phyloP scores from a whole-genome alignment of 1,140 invertebrate species.

The Homalodisca vitripennis region DNA sequence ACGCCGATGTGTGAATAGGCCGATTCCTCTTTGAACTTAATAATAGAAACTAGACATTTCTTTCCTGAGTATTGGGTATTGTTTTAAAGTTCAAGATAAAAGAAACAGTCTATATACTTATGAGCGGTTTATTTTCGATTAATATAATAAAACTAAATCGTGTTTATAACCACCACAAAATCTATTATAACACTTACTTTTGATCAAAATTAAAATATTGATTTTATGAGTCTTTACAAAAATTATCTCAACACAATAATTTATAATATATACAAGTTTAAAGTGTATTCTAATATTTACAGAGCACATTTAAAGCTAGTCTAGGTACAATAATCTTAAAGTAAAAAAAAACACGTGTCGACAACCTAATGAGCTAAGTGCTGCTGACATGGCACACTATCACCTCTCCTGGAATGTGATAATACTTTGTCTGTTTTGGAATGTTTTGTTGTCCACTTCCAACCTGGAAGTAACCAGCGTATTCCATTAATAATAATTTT shows the following conservation, averaged over 20 bases:
- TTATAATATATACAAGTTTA: constrained; percentile 25
- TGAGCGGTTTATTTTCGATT: constrained; percentile 27
- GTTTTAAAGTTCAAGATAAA: neutral
- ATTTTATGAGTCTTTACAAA: constrained; percentile 28
- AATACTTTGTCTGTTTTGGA: no score
- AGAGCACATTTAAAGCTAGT: constrained; percentile 28
- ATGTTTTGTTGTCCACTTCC: no score
- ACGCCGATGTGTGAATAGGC: no score
- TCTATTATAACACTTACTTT: neutral
- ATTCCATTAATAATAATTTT: no score
- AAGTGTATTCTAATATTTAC: constrained; percentile 15
- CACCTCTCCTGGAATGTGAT: constrained; percentile 8
- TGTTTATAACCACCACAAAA: constrained; percentile 16
- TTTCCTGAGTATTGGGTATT: no score
- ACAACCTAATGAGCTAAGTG: neutral
- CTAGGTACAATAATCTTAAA: constrained; percentile 2
- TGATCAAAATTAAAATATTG: constrained; percentile 27
- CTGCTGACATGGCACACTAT: constrained; percentile 13
- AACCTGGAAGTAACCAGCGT: no score
- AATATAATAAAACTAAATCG: constrained; percentile 24
- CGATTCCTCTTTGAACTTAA: no score
- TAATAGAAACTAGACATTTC: no score
- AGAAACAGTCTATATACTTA: constrained; percentile 12
- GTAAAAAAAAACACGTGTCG: no score
- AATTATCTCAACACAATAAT: constrained; percentile 23